A percentile compares a stretch with the other conserved stretches of the same genome.
Evolutionary conservation across 2,113 vertebrate species (phyloP).

Genomic region (Semnornis frantzii): DNA sequence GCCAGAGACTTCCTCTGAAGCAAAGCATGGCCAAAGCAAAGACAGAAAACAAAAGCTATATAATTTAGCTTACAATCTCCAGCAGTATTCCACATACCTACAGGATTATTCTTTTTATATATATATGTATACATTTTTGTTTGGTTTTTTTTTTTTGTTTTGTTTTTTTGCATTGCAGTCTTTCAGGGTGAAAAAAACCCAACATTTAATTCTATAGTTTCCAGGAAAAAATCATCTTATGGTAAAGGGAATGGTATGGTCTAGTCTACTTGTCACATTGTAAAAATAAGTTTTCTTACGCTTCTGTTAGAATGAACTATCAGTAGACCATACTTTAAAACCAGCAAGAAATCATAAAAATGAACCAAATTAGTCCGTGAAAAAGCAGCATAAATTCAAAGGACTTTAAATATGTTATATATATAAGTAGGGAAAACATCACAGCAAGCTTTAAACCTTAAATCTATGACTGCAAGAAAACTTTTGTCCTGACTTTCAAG

Average conservation of each 20-base stretch:
- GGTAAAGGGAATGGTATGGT: not conserved
- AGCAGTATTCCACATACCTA: not conserved
- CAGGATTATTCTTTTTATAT: not conserved
- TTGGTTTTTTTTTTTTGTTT: not conserved
- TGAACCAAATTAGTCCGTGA: accelerated
- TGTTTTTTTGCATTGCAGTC: not conserved
- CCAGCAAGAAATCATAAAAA: not conserved
- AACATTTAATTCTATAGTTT: not conserved
- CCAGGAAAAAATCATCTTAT: not conserved
- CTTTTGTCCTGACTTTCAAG: not conserved
- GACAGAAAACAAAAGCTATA: not conserved
- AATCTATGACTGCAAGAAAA: not conserved
- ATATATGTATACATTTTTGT: no score
- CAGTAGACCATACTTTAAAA: not conserved
- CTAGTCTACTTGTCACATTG: not conserved
- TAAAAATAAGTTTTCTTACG: not conserved
- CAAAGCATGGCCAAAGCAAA: not conserved
- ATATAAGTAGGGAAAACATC: not conserved
- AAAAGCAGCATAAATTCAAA: not conserved
- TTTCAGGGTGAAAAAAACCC: not conserved
- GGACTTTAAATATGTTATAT: not conserved
- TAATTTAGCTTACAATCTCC: not conserved
- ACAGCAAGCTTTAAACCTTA: not conserved
- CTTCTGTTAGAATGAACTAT: not conserved
- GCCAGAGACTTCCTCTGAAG: not conserved